Evolutionary conservation across 1,140 invertebrate species (phyloP), one percentile per base, ranked within the genome.

Genomic region (Drosophila insularis): DNA sequence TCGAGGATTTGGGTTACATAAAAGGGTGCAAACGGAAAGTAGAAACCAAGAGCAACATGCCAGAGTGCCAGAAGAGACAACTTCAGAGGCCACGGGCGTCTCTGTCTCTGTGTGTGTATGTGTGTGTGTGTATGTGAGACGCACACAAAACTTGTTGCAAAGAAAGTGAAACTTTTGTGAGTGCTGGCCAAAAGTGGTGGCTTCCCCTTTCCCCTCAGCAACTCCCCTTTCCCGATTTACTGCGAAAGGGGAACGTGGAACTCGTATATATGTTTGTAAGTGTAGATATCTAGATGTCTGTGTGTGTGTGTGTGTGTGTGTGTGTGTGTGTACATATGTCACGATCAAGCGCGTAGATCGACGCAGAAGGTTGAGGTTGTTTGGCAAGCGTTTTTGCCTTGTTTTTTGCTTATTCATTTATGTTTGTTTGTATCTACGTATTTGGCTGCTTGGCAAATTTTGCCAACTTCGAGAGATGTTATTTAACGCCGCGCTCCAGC

Each of bases 11-110:
- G 85, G 85, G 85, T 89, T 89, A 89, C 85, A 89, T 89, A 89
- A 89, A 89, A 89, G 85, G 85, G 85, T 78, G 78, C 85, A 82
- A 87, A 80, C 85, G 77, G 85, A 85, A 89, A 89, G 84, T 89
- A 85, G 85, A 89, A 89, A 89, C 81, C 78, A 79, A 76, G 43
- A 50, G 43, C 43, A 50, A 7, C n/a, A 27, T 27, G 43, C 43
- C 58, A 8, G 32, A 31, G 46, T 43, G 62, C 68, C 64, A 50
- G 39, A 39, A 43, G 19, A 56, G 53, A 67, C 61, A 69, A 46
- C 21, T 21, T 19, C 61, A 54, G 39, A 54, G 62, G 60, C 65
- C 66, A 65, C 43, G 37, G 23, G 59, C 11, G 43, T 21, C 43
- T 19, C 14, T 21, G 43, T 21, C 43, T 46, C 17, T 50, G 6